Base-by-base conservation (phyloP, 2,888 invertebrate species). In the Morpho helenor region DNA sequence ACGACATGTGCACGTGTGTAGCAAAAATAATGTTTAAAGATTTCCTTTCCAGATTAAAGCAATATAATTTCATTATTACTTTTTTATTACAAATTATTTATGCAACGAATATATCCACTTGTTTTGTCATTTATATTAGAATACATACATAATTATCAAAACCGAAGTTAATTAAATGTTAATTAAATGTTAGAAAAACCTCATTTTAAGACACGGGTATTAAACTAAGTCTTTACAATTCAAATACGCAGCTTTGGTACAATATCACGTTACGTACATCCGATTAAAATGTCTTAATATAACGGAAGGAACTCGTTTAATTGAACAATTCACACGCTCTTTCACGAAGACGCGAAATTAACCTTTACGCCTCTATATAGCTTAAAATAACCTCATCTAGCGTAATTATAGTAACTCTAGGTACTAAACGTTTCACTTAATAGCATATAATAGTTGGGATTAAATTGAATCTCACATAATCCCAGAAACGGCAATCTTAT, bases 401-500 rank as follows among this genome's bases (percentile, higher is more conserved):
- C 7, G 46, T n/a, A 48, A 54, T 48, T 31, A 54, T 22, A 48
- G 39, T 31, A 42, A 23, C 7, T 47, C 41, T 46, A 45, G n/a
- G 45, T 53, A 53, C 23, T 42, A 54, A 54, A 54, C 54, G 47
- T 42, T 48, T 54, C 48, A 10, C 48, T 48, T 48, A 54, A 54
- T 47, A 47, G 46, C 45, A 48, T 48, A 47, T 54, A 54, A 54
- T 57, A 44, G 51, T 52, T 42, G 41, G 52, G 57, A 57, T 57
- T 57, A 57, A 52, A 57, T 52, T 49, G 47, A 42, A 48, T 49
- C 49, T 22, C 46, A 48, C 52, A 22, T 52, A 47, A 50, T 39
- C 47, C 43, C 31, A 52, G 48, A 47, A 41, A 44, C 10, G 49
- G 55, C 55, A 56, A 57, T 57, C 57, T 52, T 52, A 44, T 49